Evolutionary conservation across 2,797 vertebrate species (phyloP).

Genomic region (Arrhamphus sclerolepis): DNA sequence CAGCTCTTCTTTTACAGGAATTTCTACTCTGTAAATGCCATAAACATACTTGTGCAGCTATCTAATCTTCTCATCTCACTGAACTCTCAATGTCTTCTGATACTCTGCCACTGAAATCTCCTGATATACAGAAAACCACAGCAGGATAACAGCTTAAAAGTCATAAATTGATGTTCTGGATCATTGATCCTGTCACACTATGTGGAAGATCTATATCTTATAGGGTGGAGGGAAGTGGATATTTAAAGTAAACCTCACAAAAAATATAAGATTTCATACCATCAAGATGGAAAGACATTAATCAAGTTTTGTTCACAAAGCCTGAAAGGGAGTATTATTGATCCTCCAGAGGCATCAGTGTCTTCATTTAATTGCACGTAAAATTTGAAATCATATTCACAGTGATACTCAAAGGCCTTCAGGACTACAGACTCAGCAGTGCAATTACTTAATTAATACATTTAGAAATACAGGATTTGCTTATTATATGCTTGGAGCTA

Average conservation of each 20-base stretch:
- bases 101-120: constrained; percentile 18
- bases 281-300: constrained; percentile 10
- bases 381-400: constrained; percentile 23
- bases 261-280: not conserved
- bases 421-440: constrained; percentile 30
- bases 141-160: constrained; percentile 37
- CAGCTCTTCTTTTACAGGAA: constrained; percentile 2
- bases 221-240: constrained; percentile 4
- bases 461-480: constrained; percentile 67
- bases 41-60: constrained; percentile 16
- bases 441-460: constrained; percentile 49
- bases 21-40: constrained; percentile 9
- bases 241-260: not conserved
- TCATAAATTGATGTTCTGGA: constrained; percentile 39
- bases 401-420: constrained; percentile 34
- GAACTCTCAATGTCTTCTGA: constrained; percentile 36
- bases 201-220: constrained; percentile 22
- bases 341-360: not conserved
- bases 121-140: constrained; percentile 40
- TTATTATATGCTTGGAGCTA: constrained; percentile 69
- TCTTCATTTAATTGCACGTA: constrained; percentile 20
- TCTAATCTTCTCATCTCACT: constrained; percentile 45
- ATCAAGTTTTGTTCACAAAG: constrained; percentile 1
- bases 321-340: constrained; percentile 5
- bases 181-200: constrained; percentile 15